A percentile compares a stretch with the other conserved stretches of the same genome.
phyloP scores from a whole-genome alignment of 2,888 invertebrate genomes.

The Cetonia aurata region DNA sequence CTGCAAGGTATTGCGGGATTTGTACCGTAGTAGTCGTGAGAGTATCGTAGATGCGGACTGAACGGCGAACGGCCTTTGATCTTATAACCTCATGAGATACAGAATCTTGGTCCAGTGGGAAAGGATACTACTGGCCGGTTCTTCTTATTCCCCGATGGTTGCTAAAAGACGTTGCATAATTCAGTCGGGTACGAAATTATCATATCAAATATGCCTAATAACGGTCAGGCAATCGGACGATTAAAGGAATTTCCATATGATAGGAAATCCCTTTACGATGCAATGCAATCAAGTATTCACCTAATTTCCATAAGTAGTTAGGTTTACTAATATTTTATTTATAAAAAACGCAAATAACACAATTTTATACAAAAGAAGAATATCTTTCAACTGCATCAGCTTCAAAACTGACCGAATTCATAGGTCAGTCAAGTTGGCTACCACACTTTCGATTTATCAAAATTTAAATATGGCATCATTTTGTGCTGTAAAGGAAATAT shows the following conservation, averaged over 20 bases:
- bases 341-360: too few relatives aligned
- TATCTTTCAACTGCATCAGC: too few relatives aligned
- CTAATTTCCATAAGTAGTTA: too few relatives aligned
- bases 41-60: constrained; percentile 40
- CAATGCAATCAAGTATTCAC: too few relatives aligned
- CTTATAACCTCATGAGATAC: constrained; percentile 44
- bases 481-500: too few relatives aligned
- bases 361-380: too few relatives aligned
- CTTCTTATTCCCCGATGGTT: constrained; percentile 16
- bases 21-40: constrained; percentile 26
- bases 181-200: constrained; percentile 20
- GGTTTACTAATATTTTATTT: too few relatives aligned
- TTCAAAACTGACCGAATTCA: too few relatives aligned
- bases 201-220: constrained; percentile 43
- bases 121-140: constrained; percentile 46
- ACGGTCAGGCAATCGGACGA: constrained; percentile 4
- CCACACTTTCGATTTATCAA: too few relatives aligned
- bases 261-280: too few relatives aligned
- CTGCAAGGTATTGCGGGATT: constrained; percentile 44
- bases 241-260: constrained; percentile 16
- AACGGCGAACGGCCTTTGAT: constrained; percentile 44
- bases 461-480: too few relatives aligned
- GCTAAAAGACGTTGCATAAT: constrained; percentile 15
- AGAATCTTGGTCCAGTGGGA: constrained; percentile 52
- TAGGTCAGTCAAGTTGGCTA: too few relatives aligned